Conservation (phyloP, 2,888 invertebrate genomes). For the Pandemis heparana region DNA sequence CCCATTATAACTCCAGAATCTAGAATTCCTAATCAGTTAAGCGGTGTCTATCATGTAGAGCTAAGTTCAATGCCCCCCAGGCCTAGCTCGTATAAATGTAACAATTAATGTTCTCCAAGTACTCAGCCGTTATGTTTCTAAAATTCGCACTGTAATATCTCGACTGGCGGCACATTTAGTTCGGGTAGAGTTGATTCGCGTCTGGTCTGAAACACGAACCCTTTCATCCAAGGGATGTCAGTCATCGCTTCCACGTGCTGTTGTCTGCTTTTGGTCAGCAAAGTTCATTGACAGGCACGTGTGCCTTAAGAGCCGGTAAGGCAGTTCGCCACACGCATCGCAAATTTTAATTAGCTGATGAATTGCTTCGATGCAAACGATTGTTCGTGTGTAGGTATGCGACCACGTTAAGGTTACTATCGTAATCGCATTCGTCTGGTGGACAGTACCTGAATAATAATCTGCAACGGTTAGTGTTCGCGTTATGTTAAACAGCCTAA, state of each 20-base stretch:
- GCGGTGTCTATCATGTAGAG: constrained; percentile 46
- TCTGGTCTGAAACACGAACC: neutral
- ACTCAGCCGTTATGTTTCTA: neutral
- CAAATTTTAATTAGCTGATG: constrained; percentile 83
- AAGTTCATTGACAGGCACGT: constrained; percentile 85
- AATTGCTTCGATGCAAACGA: constrained; percentile 71
- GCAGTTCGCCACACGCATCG: constrained; percentile 78
- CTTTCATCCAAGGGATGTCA: neutral
- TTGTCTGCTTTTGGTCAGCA: constrained; percentile 64
- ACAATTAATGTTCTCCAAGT: constrained; percentile 22
- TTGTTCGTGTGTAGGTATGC: constrained; percentile 67
- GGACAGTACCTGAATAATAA: constrained; percentile 69
- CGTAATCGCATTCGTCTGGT: constrained; percentile 65
- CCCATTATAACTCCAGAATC: constrained; percentile 38
- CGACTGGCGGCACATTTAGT: neutral
- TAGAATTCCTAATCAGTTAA: constrained; percentile 59
- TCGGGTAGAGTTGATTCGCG: neutral
- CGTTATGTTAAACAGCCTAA: constrained; percentile 28
- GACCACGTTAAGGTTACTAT: constrained; percentile 69
- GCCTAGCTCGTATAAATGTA: constrained; percentile 20
- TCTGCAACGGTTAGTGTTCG: constrained; percentile 56
- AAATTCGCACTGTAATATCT: constrained; percentile 17
- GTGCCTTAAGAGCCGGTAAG: constrained; percentile 79
- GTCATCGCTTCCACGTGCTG: constrained; percentile 55
- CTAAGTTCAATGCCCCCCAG: constrained; percentile 71